A percentile compares a stretch with the other conserved stretches of the same genome.
These are phyloP conservation scores for Phalloptychus januarius DNA, from an alignment of 2,797 vertebrate species.

Conservation along the genomic window DNA sequence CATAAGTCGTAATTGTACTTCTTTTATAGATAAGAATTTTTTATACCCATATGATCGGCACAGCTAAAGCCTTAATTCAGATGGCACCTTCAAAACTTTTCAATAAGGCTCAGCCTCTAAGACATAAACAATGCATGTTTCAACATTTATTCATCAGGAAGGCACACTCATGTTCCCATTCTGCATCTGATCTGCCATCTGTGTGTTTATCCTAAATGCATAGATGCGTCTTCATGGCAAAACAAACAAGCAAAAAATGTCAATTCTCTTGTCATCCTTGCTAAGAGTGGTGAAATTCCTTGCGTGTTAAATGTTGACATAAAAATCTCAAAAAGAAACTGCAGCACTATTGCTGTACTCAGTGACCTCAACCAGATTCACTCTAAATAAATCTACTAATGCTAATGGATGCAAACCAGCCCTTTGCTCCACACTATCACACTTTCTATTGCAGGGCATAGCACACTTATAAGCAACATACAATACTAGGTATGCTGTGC, in stretches of 20 bases:
- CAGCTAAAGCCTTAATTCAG: constrained; percentile 44
- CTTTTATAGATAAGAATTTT: constrained; percentile 12
- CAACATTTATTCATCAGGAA: constrained; percentile 48
- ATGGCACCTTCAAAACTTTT: constrained; percentile 62
- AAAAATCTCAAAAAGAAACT: constrained; percentile 36
- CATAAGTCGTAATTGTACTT: constrained; percentile 37
- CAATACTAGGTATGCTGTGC: constrained; percentile 59
- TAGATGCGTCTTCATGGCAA: constrained; percentile 50
- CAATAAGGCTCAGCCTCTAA: constrained; percentile 30
- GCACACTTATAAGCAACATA: constrained; percentile 73
- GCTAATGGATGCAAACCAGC: constrained; percentile 53
- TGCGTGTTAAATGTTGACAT: constrained; percentile 35
- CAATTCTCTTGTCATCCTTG: constrained; percentile 14
- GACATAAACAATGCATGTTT: constrained; percentile 27
- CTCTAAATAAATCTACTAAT: constrained; percentile 40
- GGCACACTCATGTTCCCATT: constrained; percentile 64
- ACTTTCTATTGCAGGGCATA: constrained; percentile 69
- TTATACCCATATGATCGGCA: constrained; percentile 70
- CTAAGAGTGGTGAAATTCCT: neutral
- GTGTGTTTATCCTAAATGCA: constrained; percentile 56
- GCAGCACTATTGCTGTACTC: constrained; percentile 37
- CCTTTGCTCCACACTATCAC: constrained; percentile 54
- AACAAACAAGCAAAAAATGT: constrained; percentile 40
- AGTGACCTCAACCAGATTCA: constrained; percentile 41
- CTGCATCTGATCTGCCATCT: constrained; percentile 47